Evolutionary conservation across 2,797 vertebrate genomes (phyloP).

Genomic region (Cossypha niveicapilla): DNA sequence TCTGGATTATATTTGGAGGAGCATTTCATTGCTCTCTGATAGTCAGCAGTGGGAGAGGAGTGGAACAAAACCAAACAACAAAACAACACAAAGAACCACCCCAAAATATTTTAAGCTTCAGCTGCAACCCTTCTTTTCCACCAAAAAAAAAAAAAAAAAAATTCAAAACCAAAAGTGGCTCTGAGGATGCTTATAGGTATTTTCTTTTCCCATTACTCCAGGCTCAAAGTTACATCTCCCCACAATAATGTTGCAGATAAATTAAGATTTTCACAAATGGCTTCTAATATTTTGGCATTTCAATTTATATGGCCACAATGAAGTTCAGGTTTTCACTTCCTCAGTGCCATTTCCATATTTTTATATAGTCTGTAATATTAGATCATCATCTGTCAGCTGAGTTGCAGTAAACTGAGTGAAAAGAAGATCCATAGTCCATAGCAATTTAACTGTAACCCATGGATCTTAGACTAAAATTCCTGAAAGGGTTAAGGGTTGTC

Average conservation of each 20-base stretch:
- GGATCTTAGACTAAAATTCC: not conserved
- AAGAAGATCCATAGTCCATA: not conserved
- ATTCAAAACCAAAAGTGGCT: not conserved
- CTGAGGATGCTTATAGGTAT: not conserved
- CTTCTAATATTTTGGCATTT: not conserved
- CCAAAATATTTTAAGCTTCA: not conserved
- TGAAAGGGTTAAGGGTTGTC: not conserved
- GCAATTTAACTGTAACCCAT: not conserved
- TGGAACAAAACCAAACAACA: accelerated
- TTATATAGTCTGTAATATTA: not conserved
- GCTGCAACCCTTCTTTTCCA: not conserved
- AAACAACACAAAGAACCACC: not conserved
- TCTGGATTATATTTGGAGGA: not conserved
- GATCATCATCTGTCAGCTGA: not conserved
- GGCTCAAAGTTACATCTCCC: not conserved
- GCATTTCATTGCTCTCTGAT: not conserved
- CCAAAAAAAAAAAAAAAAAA: not conserved
- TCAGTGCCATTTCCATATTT: not conserved
- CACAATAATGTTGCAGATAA: not conserved
- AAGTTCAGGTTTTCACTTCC: not conserved
- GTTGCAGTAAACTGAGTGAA: not conserved
- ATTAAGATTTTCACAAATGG: not conserved
- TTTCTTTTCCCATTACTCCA: not conserved
- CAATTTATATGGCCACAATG: not conserved
- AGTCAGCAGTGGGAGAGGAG: not conserved